These are phyloP conservation scores for Perdita meconis DNA, from an alignment of 2,888 invertebrate genomes.

Conservation along the genomic window DNA sequence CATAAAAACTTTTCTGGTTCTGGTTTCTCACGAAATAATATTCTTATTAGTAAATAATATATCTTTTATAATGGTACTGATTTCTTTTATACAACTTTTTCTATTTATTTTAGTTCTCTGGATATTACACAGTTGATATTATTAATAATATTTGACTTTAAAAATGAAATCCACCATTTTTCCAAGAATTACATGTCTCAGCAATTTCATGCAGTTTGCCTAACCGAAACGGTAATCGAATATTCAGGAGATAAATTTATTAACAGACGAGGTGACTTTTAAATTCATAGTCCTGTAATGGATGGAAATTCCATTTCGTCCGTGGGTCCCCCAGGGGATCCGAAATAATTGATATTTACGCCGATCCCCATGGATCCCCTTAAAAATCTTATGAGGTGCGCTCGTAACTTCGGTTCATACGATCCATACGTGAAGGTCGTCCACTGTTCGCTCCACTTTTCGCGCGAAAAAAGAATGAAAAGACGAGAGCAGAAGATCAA, in stretches of 20 bases:
- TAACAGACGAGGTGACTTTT: not conserved
- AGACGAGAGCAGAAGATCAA: conserved; percentile 42
- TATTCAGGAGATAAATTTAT: not conserved
- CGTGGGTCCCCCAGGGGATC: not conserved
- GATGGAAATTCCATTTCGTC: conserved; percentile 17
- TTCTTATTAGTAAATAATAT: no score
- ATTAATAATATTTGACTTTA: no score
- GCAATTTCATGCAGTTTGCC: no score
- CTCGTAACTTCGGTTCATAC: conserved; percentile 57
- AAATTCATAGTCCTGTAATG: conserved; percentile 6
- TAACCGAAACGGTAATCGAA: no score
- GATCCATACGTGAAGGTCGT: conserved; percentile 77
- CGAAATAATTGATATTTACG: conserved; percentile 56
- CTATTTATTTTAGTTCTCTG: no score
- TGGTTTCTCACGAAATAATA: no score
- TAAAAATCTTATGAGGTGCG: conserved; percentile 48
- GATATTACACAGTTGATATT: no score
- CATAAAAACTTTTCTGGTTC: not conserved
- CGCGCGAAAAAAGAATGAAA: conserved; percentile 53
- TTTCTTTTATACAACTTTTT: no score
- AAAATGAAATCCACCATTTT: no score
- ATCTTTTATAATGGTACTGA: no score
- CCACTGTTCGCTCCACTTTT: conserved; percentile 77
- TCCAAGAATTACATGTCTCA: no score
- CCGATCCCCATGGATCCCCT: conserved; percentile 24